Base-by-base conservation (phyloP, 2,113 vertebrate species). In the Prunella fulvescens region DNA sequence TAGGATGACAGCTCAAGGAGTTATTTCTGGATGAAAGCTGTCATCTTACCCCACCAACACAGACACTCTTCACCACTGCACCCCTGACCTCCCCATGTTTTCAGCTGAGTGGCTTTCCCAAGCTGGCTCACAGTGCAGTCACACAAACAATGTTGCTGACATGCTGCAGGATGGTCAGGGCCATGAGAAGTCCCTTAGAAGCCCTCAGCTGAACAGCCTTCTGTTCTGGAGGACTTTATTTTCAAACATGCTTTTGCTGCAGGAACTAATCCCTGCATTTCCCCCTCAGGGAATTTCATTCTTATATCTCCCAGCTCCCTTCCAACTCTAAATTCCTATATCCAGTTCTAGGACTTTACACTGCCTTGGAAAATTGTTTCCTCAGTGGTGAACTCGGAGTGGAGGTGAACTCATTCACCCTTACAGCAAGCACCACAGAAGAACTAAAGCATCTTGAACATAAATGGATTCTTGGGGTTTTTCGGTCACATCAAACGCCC, bases 1-100 rank as follows among this genome's bases (percentile, higher is more conserved):
- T 3, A 35, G 31, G 37, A 53, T 29, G 40, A 79, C 40, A 74
- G 29, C 25, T 74, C 2, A 2, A 65, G 39, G 19, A 57, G 22
- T 18, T 39, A 33, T 88, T 85, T 70, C 48, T 81, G 72, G 35
- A 53, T 37, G 28, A 58, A 94, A 71, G 23, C 12, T 33, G 12
- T 14, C 44, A 25, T 14, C 12, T 62, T 19, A 11, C 17, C 17
- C 11, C 44, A 45, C 26, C 22, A 79, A 10, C 29, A 42, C 1
- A 20, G 4, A 22, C 24, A 45, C 31, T n/a, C 24, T 12, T 20
- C 56, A 40, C 39, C n/a, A 11, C n/a, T 56, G 33, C 62, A 8
- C 9, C 10, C 6, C 4, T 8, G 10, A 0, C 7, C 2, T 11
- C 11, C 3, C 25, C 9, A 0, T 7, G 9, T 28, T 47, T 70